Evolutionary conservation across 2,888 invertebrate genomes (phyloP), one percentile per base, ranked within the genome.

Genomic region (Anagyrus pseudococci): DNA sequence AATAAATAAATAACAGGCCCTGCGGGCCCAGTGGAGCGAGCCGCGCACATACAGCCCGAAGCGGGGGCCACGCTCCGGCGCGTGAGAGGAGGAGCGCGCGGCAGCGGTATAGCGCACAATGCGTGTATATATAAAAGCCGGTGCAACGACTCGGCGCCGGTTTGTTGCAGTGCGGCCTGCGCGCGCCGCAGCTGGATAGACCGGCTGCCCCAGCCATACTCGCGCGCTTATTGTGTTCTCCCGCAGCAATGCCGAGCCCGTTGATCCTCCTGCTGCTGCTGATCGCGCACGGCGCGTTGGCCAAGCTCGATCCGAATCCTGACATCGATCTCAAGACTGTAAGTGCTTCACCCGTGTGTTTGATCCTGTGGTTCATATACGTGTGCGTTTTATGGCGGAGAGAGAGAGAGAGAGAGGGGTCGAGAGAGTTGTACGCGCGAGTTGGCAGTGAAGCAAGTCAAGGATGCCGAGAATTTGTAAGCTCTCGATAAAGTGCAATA

Each of bases 311-410:
- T 7, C 66, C 58, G 4, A 74, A 75, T 68, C 75, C 73, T 20
- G 75, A 76, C 65, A 70, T 71, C 55, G 70, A 75, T 62, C 70
- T 73, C 29, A 71, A 62, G 58, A 75, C 76, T 48, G 76, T 76
- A 68, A 75, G 73, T 73, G 62, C n/a, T n/a, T n/a, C n/a, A n/a
- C n/a, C n/a, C 0, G 37, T 29, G 7, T 10, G 17, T 13, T n/a
- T 13, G 4, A 13, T 1, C 10, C 8, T 44, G 29, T 7, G 7
- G 19, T 15, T 19, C 4, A 7, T 43, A 13, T 44, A 26, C 10
- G 4, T 20, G 13, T 8, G 20, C 33, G n/a, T 33, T 15, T 2
- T 2, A 3, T 29, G n/a, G n/a, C n/a, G n/a, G n/a, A n/a, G n/a
- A n/a, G n/a, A n/a, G n/a, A n/a, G n/a, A n/a, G n/a, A n/a, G n/a